phyloP scores from a whole-genome alignment of 2,113 vertebrate species.

The Azemiops feae region DNA sequence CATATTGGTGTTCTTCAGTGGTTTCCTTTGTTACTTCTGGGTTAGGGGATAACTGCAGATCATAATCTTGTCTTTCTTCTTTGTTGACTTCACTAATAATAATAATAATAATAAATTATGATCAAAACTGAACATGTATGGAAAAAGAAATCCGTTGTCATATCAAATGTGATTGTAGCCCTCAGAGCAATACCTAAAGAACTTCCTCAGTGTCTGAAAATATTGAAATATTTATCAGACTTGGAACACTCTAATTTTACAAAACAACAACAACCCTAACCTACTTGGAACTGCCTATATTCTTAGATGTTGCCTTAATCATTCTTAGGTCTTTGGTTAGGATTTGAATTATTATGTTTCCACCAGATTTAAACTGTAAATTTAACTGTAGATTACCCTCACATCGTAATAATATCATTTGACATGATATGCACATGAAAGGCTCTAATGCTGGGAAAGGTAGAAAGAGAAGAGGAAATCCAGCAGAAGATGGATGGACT shows the following conservation, averaged over 20 bases:
- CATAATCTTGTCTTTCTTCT: conserved; percentile 22
- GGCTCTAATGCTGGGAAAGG: not conserved
- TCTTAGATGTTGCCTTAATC: too few species aligned
- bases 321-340: not conserved
- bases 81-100: not conserved
- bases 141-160: not conserved
- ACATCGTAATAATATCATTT: not conserved
- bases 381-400: not conserved
- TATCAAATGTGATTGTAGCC: not conserved
- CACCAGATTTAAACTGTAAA: not conserved
- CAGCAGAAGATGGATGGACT: not conserved
- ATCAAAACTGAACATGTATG: not conserved
- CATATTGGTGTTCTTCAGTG: not conserved
- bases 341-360: not conserved
- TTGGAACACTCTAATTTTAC: not conserved
- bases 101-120: not conserved
- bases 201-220: not conserved
- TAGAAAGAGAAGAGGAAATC: not conserved
- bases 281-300: not conserved
- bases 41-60: not conserved
- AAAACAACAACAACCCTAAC: not conserved
- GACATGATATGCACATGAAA: not conserved
- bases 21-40: not conserved
- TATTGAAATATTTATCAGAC: not conserved
- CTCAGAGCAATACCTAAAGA: not conserved